These are phyloP conservation scores for Coelopa frigida DNA, from an alignment of 1,140 invertebrate species.

Conservation along the genomic window DNA sequence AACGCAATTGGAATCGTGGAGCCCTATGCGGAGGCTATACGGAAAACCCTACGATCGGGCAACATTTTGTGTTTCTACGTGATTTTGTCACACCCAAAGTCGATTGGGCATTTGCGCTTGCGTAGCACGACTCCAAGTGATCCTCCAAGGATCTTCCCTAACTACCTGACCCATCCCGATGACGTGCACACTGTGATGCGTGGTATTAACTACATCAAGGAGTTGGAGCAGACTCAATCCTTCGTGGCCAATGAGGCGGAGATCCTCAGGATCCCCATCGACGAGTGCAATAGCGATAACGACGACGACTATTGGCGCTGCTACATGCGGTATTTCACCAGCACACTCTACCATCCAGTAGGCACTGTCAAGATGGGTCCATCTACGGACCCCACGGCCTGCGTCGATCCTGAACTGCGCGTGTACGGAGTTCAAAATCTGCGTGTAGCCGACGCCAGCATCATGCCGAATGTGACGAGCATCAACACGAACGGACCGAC, in stretches of 20 bases:
- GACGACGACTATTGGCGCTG: conserved; percentile 58
- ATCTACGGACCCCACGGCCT: conserved; percentile 49
- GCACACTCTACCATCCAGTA: conserved; percentile 60
- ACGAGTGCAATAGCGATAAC: conserved; percentile 55
- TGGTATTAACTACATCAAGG: conserved; percentile 57
- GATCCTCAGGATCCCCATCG: conserved; percentile 53
- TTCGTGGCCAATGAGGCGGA: conserved; percentile 53
- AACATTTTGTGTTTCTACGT: conserved; percentile 49
- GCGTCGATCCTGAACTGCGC: conserved; percentile 59
- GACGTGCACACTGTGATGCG: conserved; percentile 61
- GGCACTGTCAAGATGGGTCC: conserved; percentile 74
- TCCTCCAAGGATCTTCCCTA: conserved; percentile 62
- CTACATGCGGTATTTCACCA: conserved; percentile 51
- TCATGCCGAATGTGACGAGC: conserved; percentile 65
- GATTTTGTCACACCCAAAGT: conserved; percentile 65
- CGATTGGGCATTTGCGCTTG: conserved; percentile 58
- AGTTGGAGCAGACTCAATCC: conserved; percentile 50
- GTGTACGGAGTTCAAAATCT: conserved; percentile 58
- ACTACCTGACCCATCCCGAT: conserved; percentile 57
- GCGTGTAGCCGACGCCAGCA: conserved; percentile 69
- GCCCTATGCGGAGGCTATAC: conserved; percentile 13
- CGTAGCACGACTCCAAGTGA: conserved; percentile 60
- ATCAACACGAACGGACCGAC: conserved; percentile 70
- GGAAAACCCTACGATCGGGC: conserved; percentile 5
- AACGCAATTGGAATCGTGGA: conserved; percentile 18